Conservation (phyloP, 2,797 vertebrate species). For the Sebastes steindachneri region DNA sequence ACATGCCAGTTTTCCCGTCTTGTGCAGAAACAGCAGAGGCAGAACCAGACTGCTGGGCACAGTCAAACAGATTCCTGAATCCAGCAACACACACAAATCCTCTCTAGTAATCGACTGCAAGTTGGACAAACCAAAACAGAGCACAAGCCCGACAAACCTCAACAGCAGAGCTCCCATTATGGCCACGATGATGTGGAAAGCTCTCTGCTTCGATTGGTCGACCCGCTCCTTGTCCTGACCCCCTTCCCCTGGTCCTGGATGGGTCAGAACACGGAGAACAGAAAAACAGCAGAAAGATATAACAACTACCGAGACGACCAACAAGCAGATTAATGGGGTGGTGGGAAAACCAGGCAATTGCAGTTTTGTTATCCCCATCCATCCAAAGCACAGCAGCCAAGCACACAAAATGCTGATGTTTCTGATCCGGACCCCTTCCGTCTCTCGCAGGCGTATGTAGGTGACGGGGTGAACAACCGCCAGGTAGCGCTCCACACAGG, state of each 20-base stretch:
- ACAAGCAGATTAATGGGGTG: background rate
- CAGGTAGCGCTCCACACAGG: conserved; percentile 18
- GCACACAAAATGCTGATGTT: background rate
- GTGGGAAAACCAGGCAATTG: background rate
- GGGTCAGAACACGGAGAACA: background rate
- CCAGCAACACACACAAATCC: background rate
- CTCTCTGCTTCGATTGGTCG: background rate
- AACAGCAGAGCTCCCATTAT: background rate
- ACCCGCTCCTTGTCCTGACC: too few species aligned
- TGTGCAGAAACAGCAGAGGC: conserved; percentile 3
- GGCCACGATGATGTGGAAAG: background rate
- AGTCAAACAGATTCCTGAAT: background rate
- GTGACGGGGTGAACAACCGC: background rate
- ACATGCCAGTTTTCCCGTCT: background rate
- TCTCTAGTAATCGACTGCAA: background rate
- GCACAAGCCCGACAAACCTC: background rate
- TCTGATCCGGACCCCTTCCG: background rate
- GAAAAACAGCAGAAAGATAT: background rate
- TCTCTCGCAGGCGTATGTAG: background rate
- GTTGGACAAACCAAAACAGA: background rate
- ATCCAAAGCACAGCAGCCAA: background rate
- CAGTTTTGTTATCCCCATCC: background rate
- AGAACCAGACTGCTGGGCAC: background rate
- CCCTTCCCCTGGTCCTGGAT: background rate
- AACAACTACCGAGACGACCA: background rate